phyloP scores from a whole-genome alignment of 2,888 invertebrate species.

The Nemoura dubitans region DNA sequence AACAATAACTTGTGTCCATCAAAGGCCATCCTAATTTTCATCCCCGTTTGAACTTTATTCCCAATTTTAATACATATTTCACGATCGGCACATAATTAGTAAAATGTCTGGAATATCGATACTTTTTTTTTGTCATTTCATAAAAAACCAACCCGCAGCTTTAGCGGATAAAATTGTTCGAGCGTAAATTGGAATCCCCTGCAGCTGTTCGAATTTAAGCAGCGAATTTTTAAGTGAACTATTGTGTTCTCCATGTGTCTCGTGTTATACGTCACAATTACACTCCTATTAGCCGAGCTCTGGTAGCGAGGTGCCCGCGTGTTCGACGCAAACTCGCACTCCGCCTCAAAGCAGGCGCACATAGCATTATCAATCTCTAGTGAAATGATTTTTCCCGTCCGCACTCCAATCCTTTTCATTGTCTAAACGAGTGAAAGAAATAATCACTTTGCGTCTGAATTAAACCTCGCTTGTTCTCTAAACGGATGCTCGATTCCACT shows the following conservation, averaged over 20 bases:
- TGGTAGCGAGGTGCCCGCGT: not conserved
- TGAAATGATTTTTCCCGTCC: not conserved
- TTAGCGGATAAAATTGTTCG: no score
- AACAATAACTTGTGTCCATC: not conserved
- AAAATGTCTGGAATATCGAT: not conserved
- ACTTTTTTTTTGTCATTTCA: not conserved
- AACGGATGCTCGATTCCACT: constrained; percentile 17
- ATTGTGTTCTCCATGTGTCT: not conserved
- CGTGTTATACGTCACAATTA: not conserved
- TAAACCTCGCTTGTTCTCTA: constrained; percentile 22
- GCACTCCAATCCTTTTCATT: not conserved
- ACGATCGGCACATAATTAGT: not conserved
- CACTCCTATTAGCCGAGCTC: not conserved
- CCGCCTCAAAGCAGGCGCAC: not conserved
- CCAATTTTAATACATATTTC: not conserved
- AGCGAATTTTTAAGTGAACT: not conserved
- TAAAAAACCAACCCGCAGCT: not conserved
- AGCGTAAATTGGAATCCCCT: no score
- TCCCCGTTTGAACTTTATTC: not conserved
- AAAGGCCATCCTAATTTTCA: not conserved
- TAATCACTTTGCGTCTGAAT: constrained; percentile 33
- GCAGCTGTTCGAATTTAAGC: not conserved
- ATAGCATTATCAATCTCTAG: not conserved
- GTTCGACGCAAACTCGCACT: not conserved
- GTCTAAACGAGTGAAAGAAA: constrained; percentile 31